These are phyloP conservation scores for Cinclus mexicanus DNA, from an alignment of 2,113 vertebrate genomes.

Conservation along the genomic window DNA sequence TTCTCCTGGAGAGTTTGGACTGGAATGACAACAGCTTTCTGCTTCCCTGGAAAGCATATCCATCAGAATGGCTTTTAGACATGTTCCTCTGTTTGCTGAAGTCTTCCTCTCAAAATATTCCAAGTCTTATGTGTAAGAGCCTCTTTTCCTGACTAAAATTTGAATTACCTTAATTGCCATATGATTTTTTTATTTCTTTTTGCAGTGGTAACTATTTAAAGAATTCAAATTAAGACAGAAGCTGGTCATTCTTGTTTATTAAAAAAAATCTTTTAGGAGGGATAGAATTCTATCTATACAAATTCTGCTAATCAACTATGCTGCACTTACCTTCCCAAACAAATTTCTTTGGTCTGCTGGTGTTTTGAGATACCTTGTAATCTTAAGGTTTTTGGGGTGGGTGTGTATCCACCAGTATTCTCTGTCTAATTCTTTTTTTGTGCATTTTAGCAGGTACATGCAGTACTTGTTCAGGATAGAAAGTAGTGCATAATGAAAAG, in stretches of 20 bases:
- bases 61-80: background rate
- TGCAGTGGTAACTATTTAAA: background rate
- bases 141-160: background rate
- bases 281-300: background rate
- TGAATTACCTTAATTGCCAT: background rate
- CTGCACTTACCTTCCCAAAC: background rate
- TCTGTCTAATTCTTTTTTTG: background rate
- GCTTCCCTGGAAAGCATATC: background rate
- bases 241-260: background rate
- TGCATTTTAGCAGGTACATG: constrained; percentile 54
- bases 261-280: background rate
- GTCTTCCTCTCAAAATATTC: background rate
- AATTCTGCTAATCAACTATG: background rate
- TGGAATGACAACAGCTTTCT: background rate
- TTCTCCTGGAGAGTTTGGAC: background rate
- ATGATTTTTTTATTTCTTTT: background rate
- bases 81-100: background rate
- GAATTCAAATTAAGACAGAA: background rate
- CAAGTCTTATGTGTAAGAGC: background rate
- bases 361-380: background rate
- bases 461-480: constrained; percentile 19
- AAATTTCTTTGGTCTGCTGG: background rate
- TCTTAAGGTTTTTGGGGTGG: background rate
- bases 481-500: constrained; percentile 54
- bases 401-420: background rate